Percentiles rank a stretch among this genome's conserved stretches.
These are phyloP conservation scores for Dissostichus mawsoni DNA, from an alignment of 2,113 vertebrate species.

Conservation along the genomic window DNA sequence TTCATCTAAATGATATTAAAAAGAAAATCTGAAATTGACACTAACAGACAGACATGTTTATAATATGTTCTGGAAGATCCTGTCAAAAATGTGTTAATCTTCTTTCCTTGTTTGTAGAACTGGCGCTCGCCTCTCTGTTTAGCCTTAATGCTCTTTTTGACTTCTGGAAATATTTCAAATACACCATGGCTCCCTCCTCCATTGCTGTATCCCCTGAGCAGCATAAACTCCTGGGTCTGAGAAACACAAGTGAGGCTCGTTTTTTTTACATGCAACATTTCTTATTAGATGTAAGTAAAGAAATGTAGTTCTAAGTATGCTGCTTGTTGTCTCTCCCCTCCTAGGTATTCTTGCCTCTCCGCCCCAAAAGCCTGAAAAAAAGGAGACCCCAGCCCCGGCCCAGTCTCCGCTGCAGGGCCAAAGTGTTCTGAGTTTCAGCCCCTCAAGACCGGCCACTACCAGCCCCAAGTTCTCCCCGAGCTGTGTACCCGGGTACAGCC, in stretches of 20 bases:
- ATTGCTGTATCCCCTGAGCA: slow-evolving; percentile 88
- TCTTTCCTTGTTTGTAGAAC: slow-evolving; percentile 77
- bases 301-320: not conserved
- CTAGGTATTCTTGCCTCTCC: slow-evolving; percentile 88
- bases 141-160: slow-evolving; percentile 95
- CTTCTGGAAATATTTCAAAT: slow-evolving; percentile 97
- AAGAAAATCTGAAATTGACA: not conserved
- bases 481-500: slow-evolving; percentile 89
- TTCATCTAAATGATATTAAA: not conserved
- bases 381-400: slow-evolving; percentile 80
- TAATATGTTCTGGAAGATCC: too few species aligned
- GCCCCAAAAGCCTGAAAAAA: slow-evolving; percentile 82
- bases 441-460: slow-evolving; percentile 86
- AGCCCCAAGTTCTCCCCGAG: slow-evolving; percentile 91
- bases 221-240: slow-evolving; percentile 89
- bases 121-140: slow-evolving; percentile 90
- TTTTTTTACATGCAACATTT: not conserved
- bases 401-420: slow-evolving; percentile 91
- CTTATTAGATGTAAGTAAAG: not conserved
- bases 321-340: not conserved
- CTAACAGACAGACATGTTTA: not conserved
- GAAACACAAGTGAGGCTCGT: slow-evolving; percentile 77
- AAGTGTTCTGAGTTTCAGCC: slow-evolving; percentile 95
- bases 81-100: not conserved
- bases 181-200: slow-evolving; percentile 89